Evolutionary conservation across 2,113 vertebrate species (phyloP).

Genomic region (Microcebus lehilahytsara): DNA sequence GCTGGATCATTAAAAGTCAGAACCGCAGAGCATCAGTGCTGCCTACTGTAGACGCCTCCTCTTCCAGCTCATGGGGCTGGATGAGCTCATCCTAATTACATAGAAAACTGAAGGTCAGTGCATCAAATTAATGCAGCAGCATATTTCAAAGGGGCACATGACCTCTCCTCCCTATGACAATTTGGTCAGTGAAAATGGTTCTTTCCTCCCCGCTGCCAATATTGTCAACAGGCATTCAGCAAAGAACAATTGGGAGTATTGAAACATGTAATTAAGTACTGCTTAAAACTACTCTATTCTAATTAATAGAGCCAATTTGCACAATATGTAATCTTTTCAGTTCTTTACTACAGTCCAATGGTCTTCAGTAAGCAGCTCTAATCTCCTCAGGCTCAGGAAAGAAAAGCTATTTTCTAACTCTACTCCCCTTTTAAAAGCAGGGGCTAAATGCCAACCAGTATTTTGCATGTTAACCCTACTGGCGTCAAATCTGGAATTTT

Average conservation of each 20-base stretch:
- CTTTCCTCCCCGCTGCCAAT: conserved; percentile 78
- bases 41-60: conserved; percentile 64
- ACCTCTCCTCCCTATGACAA: conserved; percentile 79
- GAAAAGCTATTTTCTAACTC: conserved; percentile 81
- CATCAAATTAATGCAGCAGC: conserved; percentile 79
- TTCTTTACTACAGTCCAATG: conserved; percentile 79
- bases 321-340: conserved; percentile 85
- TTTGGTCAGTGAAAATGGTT: conserved; percentile 83
- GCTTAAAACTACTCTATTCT: conserved; percentile 84
- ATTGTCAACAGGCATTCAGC: conserved; percentile 81
- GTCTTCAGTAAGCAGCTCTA: conserved; percentile 77
- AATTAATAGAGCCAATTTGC: conserved; percentile 86
- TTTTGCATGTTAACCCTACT: conserved; percentile 74
- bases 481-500: conserved; percentile 65
- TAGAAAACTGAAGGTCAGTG: conserved; percentile 72
- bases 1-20: conserved; percentile 77
- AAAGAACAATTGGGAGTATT: conserved; percentile 81
- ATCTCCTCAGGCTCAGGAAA: conserved; percentile 79
- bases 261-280: conserved; percentile 86
- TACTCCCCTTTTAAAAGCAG: conserved; percentile 78
- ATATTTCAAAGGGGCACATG: conserved; percentile 76
- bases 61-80: conserved; percentile 55
- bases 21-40: conserved; percentile 40
- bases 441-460: conserved; percentile 77
- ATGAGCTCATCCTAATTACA: conserved; percentile 76